These are phyloP conservation scores for Mesocentrotus franciscanus DNA, from an alignment of 53 echinoderm and acorn worm genomes.

Conservation along the genomic window DNA sequence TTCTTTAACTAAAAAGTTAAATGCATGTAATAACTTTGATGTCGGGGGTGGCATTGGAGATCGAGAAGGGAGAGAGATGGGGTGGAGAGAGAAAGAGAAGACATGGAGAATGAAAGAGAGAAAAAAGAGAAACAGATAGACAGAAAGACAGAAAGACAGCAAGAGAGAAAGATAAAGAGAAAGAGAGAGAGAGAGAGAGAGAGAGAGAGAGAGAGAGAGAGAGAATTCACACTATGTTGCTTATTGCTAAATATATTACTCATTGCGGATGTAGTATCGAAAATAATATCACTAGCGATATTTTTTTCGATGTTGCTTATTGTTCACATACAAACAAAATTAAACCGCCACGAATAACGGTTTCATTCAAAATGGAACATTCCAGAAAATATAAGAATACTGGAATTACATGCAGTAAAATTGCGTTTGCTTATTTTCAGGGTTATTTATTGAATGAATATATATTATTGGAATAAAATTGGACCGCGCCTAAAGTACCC, in stretches of 20 bases:
- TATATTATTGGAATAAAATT: not conserved
- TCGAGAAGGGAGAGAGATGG: not conserved
- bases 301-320: conserved; percentile 16
- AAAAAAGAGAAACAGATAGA: not conserved
- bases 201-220: not conserved
- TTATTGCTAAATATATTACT: too few species aligned
- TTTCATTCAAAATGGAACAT: not conserved
- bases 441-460: not conserved
- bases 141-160: not conserved
- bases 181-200: not conserved
- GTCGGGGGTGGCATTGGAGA: too few species aligned
- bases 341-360: not conserved
- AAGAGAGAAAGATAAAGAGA: not conserved
- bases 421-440: not conserved
- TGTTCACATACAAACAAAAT: conserved; percentile 1
- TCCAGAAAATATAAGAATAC: not conserved
- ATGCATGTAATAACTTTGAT: too few species aligned
- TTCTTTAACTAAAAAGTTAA: too few species aligned
- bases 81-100: not conserved
- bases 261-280: too few species aligned
- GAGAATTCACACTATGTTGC: not conserved
- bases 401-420: not conserved
- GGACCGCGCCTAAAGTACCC: not conserved
- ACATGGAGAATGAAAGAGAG: not conserved
- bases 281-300: too few species aligned